Conservation (phyloP, 2,113 vertebrate genomes). For the Mandrillus leucophaeus region DNA sequence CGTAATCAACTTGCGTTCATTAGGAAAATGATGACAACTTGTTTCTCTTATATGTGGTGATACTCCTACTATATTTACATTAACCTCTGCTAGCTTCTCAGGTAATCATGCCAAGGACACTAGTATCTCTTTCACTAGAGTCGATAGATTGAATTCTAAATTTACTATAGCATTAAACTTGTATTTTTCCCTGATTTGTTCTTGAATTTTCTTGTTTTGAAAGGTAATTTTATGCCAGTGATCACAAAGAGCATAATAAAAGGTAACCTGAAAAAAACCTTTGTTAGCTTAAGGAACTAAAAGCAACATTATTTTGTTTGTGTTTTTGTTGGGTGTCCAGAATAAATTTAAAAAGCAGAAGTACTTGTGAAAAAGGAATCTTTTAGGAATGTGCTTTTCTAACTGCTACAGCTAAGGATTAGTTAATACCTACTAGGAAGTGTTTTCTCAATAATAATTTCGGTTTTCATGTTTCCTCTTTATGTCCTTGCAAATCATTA, state of each 20-base stretch:
- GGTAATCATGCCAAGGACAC: neutral
- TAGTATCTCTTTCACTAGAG: neutral
- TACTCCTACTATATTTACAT: neutral
- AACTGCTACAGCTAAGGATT: neutral
- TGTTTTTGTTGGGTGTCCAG: neutral
- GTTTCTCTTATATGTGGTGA: neutral
- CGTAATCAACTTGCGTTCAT: neutral
- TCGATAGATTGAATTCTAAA: neutral
- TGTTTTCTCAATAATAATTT: neutral
- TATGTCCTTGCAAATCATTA: neutral
- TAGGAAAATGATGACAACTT: neutral
- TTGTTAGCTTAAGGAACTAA: neutral
- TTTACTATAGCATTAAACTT: neutral
- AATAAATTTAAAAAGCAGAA: neutral
- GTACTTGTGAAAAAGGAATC: neutral
- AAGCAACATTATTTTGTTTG: neutral
- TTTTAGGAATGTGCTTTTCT: neutral
- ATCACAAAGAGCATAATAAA: neutral
- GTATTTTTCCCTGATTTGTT: neutral
- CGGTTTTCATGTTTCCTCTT: neutral
- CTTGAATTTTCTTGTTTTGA: slow-evolving; percentile 13
- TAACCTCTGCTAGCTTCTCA: neutral
- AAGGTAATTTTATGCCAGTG: slow-evolving; percentile 30
- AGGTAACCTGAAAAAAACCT: neutral
- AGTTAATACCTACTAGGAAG: neutral